phyloP scores from a whole-genome alignment of 2,113 vertebrate genomes.

The Mormoops blainvillei region DNA sequence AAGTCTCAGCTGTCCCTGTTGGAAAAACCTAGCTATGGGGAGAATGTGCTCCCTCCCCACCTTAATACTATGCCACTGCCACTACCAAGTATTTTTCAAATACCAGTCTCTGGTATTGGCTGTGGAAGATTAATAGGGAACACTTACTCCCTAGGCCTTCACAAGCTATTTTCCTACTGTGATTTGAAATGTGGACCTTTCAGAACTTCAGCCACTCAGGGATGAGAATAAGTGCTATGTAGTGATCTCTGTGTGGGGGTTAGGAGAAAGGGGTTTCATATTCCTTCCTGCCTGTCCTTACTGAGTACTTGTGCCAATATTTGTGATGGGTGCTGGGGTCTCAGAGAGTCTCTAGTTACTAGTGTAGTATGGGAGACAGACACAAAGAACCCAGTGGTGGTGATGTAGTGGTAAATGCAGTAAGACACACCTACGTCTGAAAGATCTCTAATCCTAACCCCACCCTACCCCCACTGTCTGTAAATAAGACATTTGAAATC shows the following conservation, averaged over 20 bases:
- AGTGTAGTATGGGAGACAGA: background rate
- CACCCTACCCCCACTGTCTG: too few species aligned
- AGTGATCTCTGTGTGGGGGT: background rate
- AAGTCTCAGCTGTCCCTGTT: conserved; percentile 21
- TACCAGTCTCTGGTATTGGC: background rate
- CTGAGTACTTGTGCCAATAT: background rate
- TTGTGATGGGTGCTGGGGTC: background rate
- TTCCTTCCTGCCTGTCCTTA: background rate
- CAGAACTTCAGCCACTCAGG: background rate
- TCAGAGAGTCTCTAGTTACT: background rate
- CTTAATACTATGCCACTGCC: conserved; percentile 1
- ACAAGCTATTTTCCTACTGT: background rate
- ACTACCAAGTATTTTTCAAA: conserved; percentile 20
- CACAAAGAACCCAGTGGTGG: background rate
- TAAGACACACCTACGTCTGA: background rate
- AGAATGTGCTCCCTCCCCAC: conserved; percentile 58
- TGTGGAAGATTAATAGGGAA: background rate
- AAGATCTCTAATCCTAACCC: background rate
- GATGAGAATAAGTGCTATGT: background rate
- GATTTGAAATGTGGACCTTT: conserved; percentile 8
- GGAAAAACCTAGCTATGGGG: conserved; percentile 35
- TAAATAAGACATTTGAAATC: conserved; percentile 36
- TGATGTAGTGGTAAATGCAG: background rate
- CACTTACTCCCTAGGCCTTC: background rate
- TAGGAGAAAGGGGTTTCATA: background rate